Evolutionary conservation across 2,797 vertebrate species (phyloP), one percentile per base, ranked within the genome.

Genomic region (Karalla daura): DNA sequence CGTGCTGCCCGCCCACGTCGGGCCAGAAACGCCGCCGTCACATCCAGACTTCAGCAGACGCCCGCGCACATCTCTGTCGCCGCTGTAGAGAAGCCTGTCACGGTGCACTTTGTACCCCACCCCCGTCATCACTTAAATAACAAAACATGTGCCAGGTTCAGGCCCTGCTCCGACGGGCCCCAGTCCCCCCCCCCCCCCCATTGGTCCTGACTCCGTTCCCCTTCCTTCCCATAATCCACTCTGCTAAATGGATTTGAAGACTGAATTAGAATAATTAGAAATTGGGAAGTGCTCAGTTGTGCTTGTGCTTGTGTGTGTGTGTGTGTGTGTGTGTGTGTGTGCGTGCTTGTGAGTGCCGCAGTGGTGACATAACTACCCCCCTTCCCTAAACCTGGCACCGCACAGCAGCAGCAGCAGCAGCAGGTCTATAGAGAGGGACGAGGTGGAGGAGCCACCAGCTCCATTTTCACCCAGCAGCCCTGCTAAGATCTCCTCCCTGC

Each of bases 401-500:
- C 56, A 40, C 63, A 81, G 74, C 67, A 36, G 61, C 61, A 63
- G 51, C 7, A 1, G 60, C 64, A 25, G 72, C 68, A n/a, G n/a
- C 59, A 60, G 53, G 69, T 64, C 74, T 36, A 13, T 41, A 50
- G 32, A 21, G 76, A 76, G 44, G 49, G 47, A 40, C n/a, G 37
- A 15, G 24, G 32, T 37, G 44, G 65, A 51, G 67, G 52, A 39
- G 2, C 28, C 74, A 49, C 9, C 49, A 46, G 49, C 78, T 84
- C 32, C 0, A 62, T 83, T 83, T 78, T 74, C 73, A 73, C 73
- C 76, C 70, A 83, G 83, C 83, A 62, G 46, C 70, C 76, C 81
- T 59, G n/a, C n/a, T n/a, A n/a, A 78, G 79, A 89, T 88, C 84
- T 82, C 83, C 67, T 81, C 71, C 79, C 73, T 81, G 84, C 89